Percentiles rank a stretch among this genome's conserved stretches.
Conservation (phyloP, 2,113 vertebrate genomes). For the Tupaia chinensis region DNA sequence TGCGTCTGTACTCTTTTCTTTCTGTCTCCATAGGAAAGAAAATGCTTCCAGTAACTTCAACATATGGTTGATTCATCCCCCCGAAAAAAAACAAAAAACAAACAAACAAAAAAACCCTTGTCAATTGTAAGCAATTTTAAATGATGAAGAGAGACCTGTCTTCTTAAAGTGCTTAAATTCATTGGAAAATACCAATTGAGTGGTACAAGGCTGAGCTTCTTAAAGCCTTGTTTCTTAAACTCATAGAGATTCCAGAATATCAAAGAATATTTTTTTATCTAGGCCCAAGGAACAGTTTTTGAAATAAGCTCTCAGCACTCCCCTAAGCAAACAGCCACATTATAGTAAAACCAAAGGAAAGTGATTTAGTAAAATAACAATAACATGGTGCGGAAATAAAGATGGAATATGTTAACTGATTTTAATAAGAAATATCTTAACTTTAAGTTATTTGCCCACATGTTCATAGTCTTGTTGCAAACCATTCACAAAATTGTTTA, state of each 20-base stretch:
- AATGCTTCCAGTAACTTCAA: slow-evolving; percentile 50
- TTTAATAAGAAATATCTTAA: slow-evolving; percentile 55
- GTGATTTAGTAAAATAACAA: slow-evolving; percentile 15
- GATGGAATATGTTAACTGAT: not conserved
- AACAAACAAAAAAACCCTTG: too few species aligned
- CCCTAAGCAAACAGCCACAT: slow-evolving; percentile 6
- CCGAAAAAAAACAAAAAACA: not conserved
- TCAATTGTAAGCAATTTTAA: not conserved
- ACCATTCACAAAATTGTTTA: slow-evolving; percentile 13
- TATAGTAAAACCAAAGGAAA: slow-evolving; percentile 71
- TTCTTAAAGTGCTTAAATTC: not conserved
- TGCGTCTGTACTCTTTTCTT: slow-evolving; percentile 87
- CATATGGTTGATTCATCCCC: slow-evolving; percentile 33
- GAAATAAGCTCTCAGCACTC: not conserved
- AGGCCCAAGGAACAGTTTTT: slow-evolving; percentile 44
- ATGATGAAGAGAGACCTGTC: slow-evolving; percentile 57
- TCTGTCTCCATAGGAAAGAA: slow-evolving; percentile 81
- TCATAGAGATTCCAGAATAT: slow-evolving; percentile 12
- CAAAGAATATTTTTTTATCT: slow-evolving; percentile 9
- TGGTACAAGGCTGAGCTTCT: slow-evolving; percentile 32
- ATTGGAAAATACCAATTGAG: not conserved
- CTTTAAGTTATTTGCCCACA: slow-evolving; percentile 40
- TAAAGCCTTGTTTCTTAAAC: slow-evolving; percentile 34
- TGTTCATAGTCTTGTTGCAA: not conserved
- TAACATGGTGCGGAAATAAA: slow-evolving; percentile 45